phyloP scores from a whole-genome alignment of 1,140 invertebrate species.

The Coptotermes formosanus region DNA sequence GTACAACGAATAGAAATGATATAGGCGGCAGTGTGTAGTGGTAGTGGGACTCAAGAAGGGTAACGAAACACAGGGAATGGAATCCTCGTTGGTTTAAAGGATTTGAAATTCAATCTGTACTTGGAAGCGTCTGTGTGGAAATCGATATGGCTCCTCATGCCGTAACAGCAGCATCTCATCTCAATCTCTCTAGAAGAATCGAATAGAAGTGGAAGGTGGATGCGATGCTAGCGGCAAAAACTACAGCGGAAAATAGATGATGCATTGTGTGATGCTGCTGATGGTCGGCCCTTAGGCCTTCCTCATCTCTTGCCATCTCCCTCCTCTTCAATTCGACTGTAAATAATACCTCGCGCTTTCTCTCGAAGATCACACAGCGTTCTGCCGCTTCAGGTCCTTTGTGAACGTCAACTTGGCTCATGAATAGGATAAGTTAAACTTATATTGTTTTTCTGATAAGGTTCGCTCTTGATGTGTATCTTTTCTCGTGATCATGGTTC shows the following conservation, averaged over 20 bases:
- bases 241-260: slow-evolving; percentile 11
- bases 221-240: background rate
- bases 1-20: background rate
- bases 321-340: background rate
- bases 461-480: slow-evolving; percentile 8
- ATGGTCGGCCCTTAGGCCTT: background rate
- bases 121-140: slow-evolving; percentile 17
- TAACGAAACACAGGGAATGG: background rate
- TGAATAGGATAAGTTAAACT: slow-evolving; percentile 17
- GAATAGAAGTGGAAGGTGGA: background rate
- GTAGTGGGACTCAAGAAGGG: background rate
- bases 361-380: background rate
- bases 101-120: slow-evolving; percentile 19
- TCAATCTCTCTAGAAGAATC: background rate
- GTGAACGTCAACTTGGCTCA: background rate
- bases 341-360: background rate
- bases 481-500: background rate
- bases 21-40: background rate
- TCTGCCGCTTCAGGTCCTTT: background rate
- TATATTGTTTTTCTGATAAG: slow-evolving; percentile 19
- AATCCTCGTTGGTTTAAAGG: slow-evolving; percentile 7
- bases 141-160: slow-evolving; percentile 14
- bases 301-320: background rate
- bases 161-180: slow-evolving; percentile 8
- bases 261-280: slow-evolving; percentile 2